Evolutionary conservation across 2,888 invertebrate genomes (phyloP), one percentile per base, ranked within the genome.

Genomic region (Melinopterus prodromus): DNA sequence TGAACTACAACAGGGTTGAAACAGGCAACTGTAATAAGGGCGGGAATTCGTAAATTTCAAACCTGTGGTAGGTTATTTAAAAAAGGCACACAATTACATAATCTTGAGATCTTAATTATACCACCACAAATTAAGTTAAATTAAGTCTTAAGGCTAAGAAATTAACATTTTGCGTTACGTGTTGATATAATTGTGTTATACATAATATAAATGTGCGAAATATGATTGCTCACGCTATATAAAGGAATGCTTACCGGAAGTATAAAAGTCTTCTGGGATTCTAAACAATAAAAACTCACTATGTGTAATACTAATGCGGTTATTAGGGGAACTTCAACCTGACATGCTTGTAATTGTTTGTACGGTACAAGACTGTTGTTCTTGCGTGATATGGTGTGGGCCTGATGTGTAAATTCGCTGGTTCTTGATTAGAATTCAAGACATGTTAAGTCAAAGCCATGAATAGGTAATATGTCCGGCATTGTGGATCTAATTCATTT

Each of bases 1-100:
- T 75, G 83, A 84, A 84, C 82, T 83, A 36, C 53, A 7, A 4
- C 9, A 53, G 53, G 53, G 53, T 9, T 53, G 53, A 53, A 53
- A 53, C 53, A 53, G 53, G 53, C 53, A 53, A 53, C 53, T 53
- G 53, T 53, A 53, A 26, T 12, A 53, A 53, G 53, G 53, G 53
- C 53, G 53, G 53, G 53, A 53, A 53, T 53, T 53, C 53, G 5
- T 53, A 3, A 53, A 1, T 3, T 53, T 53, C 12, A 53, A 53
- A 53, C 12, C 2, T 38, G 38, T 12, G 12, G 1, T 53, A 9
- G 1, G 7, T 53, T 53, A 53, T 9, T 53, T 53, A 53, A 53
- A 9, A 9, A n/a, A n/a, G n/a, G n/a, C n/a, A n/a, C n/a, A n/a
- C n/a, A n/a, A 53, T 53, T 6, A 9, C 7, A 38, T 53, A 53